Base-by-base conservation (phyloP, 2,888 invertebrate genomes). In the Ametastegia equiseti region DNA sequence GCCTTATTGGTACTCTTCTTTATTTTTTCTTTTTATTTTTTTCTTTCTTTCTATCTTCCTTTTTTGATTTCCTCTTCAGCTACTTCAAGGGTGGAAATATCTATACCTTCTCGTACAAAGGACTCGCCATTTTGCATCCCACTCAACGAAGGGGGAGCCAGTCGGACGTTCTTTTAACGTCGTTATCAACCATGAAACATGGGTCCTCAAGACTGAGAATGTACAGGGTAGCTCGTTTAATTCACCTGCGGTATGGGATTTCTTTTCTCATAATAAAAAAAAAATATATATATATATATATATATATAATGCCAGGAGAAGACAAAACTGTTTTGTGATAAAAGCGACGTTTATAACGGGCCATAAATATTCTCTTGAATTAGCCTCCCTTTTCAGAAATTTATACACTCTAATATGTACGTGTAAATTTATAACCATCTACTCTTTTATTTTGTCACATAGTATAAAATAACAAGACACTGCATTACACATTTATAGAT, bases 121-220 rank as follows among this genome's bases (percentile, higher is more conserved):
- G 23, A 13, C 15, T 23, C 30, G 45, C 71, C 45, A 45, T 71
- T 71, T 15, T 47, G 7, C 15, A 47, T 30, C 42, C 47, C 71
- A 42, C 50, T 73, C 50, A n/a, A 19, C 30, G 19, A n/a, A n/a
- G n/a, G n/a, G n/a, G n/a, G 54, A 42, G 6, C 69, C 9, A 15
- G 42, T 23, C 33, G 27, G 42, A 71, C 73, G 19, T 50, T 33
- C 73, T 36, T 47, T 75, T 54, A 50, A 75, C 75, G 75, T 54
- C 75, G 50, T 75, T 45, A 54, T 54, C 75, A 54, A 33, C 50
- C 75, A 33, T 50, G 54, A 75, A 75, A 75, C 50, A 50, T 50
- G 73, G 50, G 33, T 36, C 30, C 27, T 45, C 13, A 19, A 71
- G 30, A 3, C 71, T 5, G n/a, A 47, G 15, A 71, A 71, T 36